These are phyloP conservation scores for Vannuccia rotundouncinata DNA, from an alignment of 2,888 invertebrate genomes.

Conservation along the genomic window DNA sequence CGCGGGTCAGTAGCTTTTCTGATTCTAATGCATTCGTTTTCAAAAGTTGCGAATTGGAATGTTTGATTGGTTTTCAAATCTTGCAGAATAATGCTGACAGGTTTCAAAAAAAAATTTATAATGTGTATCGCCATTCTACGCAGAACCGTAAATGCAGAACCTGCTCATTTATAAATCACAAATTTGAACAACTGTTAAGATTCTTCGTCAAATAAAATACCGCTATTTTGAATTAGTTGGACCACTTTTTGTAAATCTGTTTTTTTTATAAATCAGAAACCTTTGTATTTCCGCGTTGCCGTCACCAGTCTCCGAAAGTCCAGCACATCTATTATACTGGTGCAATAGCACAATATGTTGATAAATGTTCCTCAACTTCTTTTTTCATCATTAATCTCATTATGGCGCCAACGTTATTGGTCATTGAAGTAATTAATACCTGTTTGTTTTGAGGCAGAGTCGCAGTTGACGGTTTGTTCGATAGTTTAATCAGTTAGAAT, in stretches of 20 bases:
- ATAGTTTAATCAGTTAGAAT: background rate
- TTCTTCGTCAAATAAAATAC: background rate
- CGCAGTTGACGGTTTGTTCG: background rate
- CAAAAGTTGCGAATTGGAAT: background rate
- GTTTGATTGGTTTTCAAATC: background rate
- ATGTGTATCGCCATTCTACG: background rate
- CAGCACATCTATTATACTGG: too few relatives aligned
- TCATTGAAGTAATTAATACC: background rate
- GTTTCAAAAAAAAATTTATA: background rate
- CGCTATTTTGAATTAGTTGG: background rate
- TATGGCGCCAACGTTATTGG: background rate
- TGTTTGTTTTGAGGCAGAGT: background rate
- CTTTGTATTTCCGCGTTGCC: background rate
- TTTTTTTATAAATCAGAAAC: background rate
- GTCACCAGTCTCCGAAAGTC: background rate
- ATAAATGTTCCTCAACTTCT: too few relatives aligned
- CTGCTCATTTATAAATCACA: background rate
- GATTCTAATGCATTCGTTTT: background rate
- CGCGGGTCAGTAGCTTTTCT: too few relatives aligned
- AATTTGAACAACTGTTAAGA: background rate
- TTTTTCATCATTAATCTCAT: background rate
- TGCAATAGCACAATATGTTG: background rate
- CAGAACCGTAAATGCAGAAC: background rate
- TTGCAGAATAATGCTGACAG: background rate
- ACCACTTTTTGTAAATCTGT: background rate